These are phyloP conservation scores for Ophion slaviceki DNA, from an alignment of 2,888 invertebrate genomes.

Conservation along the genomic window DNA sequence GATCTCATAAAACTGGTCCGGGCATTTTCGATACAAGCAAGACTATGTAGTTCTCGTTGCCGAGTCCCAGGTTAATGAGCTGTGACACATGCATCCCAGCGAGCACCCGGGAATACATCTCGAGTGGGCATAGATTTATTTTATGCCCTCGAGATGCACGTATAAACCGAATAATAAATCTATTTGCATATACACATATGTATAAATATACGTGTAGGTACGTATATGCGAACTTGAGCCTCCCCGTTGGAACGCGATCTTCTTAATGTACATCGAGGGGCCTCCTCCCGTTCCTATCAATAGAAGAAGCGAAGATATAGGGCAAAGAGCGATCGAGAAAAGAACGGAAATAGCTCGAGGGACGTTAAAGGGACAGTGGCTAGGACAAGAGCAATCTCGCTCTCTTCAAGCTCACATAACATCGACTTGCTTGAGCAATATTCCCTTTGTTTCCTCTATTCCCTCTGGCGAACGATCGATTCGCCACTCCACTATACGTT, in stretches of 20 bases:
- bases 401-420: constrained; percentile 25
- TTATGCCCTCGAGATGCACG: neutral
- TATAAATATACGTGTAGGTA: neutral
- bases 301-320: constrained; percentile 33
- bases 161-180: no score
- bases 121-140: neutral
- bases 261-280: neutral
- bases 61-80: constrained; percentile 28
- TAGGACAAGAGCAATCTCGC: constrained; percentile 26
- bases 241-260: constrained; percentile 20
- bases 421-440: constrained; percentile 37
- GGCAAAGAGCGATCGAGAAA: constrained; percentile 22
- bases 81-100: neutral
- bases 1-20: neutral
- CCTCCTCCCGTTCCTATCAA: constrained; percentile 25
- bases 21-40: neutral
- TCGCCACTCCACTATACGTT: neutral
- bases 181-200: neutral
- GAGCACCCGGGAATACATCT: neutral
- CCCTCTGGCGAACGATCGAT: constrained; percentile 43
- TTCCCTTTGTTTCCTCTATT: constrained; percentile 46
- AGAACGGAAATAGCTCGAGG: constrained; percentile 48
- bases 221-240: neutral
- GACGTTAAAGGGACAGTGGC: constrained; percentile 38
- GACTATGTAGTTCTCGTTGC: neutral